These are phyloP conservation scores for Darevskia nairensis DNA, from an alignment of 2,797 vertebrate species.

Conservation along the genomic window DNA sequence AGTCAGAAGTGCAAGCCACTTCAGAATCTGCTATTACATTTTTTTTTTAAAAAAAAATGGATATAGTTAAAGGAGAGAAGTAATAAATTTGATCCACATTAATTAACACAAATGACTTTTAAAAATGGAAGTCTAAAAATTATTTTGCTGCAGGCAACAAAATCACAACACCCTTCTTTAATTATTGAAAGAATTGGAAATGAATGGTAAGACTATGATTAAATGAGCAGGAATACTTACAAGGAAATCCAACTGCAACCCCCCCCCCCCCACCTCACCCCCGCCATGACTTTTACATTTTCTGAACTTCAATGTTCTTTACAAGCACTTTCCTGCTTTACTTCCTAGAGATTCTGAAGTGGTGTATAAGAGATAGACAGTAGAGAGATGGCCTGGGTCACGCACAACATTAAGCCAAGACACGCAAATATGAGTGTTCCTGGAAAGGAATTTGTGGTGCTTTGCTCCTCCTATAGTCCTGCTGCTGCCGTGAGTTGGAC, in stretches of 20 bases:
- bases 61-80: not conserved
- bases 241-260: not conserved
- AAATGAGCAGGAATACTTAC: not conserved
- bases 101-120: slow-evolving; percentile 4
- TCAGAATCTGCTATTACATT: not conserved
- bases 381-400: not conserved
- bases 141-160: not conserved
- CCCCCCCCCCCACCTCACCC: no score
- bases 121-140: slow-evolving; percentile 1
- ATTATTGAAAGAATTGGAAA: slow-evolving; percentile 14
- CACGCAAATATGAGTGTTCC: not conserved
- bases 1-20: not conserved
- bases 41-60: not conserved
- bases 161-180: not conserved
- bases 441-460: no score
- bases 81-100: not conserved
- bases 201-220: slow-evolving; percentile 8
- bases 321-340: not conserved
- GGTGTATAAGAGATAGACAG: not conserved
- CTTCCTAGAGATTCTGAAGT: not conserved
- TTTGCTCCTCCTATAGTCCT: no score
- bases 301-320: not conserved
- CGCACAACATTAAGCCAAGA: not conserved
- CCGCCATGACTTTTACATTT: not conserved
- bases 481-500: no score